phyloP scores from a whole-genome alignment of 2,113 vertebrate species.

The Sisor rabdophorus region DNA sequence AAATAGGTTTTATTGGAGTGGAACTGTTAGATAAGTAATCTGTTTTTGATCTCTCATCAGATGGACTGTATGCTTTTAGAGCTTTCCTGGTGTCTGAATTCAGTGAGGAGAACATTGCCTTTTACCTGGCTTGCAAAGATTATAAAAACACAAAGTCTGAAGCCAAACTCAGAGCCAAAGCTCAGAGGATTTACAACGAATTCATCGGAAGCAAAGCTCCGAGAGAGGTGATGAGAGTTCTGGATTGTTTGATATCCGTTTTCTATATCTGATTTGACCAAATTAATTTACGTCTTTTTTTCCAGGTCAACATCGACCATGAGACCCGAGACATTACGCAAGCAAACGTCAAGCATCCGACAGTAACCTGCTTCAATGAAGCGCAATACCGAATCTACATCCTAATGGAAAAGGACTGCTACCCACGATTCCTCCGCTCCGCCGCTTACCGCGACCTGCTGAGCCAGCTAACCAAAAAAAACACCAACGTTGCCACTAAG shows the following conservation, averaged over 20 bases:
- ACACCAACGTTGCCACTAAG: slow-evolving; percentile 43
- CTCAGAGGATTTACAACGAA: slow-evolving; percentile 85
- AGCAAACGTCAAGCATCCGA: slow-evolving; percentile 75
- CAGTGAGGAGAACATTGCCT: slow-evolving; percentile 94
- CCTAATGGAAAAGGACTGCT: slow-evolving; percentile 96
- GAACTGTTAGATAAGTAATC: slow-evolving; percentile 41
- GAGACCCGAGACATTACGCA: slow-evolving; percentile 84
- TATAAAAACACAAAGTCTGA: slow-evolving; percentile 78
- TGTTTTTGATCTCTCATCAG: slow-evolving; percentile 62
- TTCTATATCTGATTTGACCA: not conserved
- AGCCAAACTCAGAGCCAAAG: slow-evolving; percentile 77
- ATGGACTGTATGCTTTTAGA: slow-evolving; percentile 83
- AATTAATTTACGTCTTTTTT: slow-evolving; percentile 34
- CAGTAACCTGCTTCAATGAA: slow-evolving; percentile 73
- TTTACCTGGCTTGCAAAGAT: slow-evolving; percentile 94
- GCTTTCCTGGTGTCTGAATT: slow-evolving; percentile 90
- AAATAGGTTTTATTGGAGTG: not conserved
- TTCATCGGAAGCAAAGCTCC: slow-evolving; percentile 86
- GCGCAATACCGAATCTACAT: slow-evolving; percentile 83
- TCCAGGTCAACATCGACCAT: slow-evolving; percentile 88
- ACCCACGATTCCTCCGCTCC: slow-evolving; percentile 85
- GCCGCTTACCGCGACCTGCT: slow-evolving; percentile 61
- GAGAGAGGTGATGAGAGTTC: slow-evolving; percentile 76
- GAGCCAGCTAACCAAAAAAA: slow-evolving; percentile 68
- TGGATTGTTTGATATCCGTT: not conserved